These are phyloP conservation scores for Todiramphus chloris DNA, from an alignment of 2,113 vertebrate species.

Conservation along the genomic window DNA sequence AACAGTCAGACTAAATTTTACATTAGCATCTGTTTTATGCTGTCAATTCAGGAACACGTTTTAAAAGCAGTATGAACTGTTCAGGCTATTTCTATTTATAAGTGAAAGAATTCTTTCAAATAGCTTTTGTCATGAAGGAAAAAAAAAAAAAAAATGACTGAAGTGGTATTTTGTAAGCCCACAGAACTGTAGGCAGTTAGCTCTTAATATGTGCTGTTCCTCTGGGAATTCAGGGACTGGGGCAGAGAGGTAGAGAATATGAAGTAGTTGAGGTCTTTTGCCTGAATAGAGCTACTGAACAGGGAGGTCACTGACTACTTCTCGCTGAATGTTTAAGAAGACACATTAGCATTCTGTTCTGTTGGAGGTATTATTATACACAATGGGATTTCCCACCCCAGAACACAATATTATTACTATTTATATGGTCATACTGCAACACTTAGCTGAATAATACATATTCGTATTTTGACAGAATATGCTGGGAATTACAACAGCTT, in stretches of 20 bases:
- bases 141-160: not conserved
- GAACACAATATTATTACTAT: not conserved
- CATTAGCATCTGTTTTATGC: not conserved
- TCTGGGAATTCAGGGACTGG: not conserved
- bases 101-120: slow-evolving; percentile 25
- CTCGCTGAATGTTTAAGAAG: not conserved
- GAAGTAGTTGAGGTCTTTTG: not conserved
- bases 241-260: not conserved
- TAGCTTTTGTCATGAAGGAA: slow-evolving; percentile 12
- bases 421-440: not conserved
- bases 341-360: not conserved
- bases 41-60: not conserved
- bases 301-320: not conserved
- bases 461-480: not conserved
- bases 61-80: not conserved
- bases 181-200: slow-evolving; percentile 14
- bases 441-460: slow-evolving; percentile 13
- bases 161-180: slow-evolving; percentile 21
- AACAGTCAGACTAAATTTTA: slow-evolving; percentile 6
- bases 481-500: not conserved
- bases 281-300: not conserved
- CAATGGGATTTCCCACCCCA: not conserved
- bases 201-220: slow-evolving; percentile 1
- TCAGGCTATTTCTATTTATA: slow-evolving; percentile 16
- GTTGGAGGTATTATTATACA: not conserved